Conservation (phyloP, 2,797 vertebrate genomes). For the Darevskia mixta region DNA sequence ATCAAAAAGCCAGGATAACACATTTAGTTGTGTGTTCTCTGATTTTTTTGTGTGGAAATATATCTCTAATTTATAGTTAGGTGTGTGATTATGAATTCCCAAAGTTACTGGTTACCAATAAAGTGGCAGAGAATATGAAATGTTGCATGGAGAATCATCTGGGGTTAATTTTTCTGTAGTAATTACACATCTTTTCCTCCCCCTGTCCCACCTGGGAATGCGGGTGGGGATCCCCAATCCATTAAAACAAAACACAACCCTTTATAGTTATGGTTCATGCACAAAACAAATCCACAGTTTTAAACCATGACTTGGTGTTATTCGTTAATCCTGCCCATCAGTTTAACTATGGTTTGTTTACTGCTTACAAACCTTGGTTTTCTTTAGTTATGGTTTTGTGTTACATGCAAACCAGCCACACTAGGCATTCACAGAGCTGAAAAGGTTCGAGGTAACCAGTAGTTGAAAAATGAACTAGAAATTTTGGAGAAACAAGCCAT, state of each 20-base stretch:
- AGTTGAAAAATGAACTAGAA: too few relatives aligned
- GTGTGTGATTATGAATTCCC: neutral
- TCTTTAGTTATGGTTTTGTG: too few relatives aligned
- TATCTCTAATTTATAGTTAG: neutral
- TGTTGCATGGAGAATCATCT: neutral
- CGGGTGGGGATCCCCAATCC: neutral
- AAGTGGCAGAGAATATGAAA: conserved; percentile 10
- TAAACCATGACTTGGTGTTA: too few relatives aligned
- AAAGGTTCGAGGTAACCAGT: too few relatives aligned
- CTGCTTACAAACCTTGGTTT: too few relatives aligned
- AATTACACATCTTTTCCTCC: neutral
- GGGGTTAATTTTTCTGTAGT: neutral
- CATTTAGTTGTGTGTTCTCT: neutral
- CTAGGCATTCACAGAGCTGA: too few relatives aligned
- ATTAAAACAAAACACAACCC: neutral
- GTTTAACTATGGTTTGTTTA: too few relatives aligned
- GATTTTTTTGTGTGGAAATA: neutral
- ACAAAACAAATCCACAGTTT: too few relatives aligned
- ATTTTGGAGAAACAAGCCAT: too few relatives aligned
- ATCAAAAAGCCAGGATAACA: neutral
- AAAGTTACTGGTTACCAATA: neutral
- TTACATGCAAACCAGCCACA: too few relatives aligned
- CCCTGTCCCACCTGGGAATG: neutral
- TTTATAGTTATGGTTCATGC: neutral
- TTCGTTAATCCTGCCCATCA: too few relatives aligned